phyloP scores from a whole-genome alignment of 2,888 invertebrate species.

The Stratiomys singularior region DNA sequence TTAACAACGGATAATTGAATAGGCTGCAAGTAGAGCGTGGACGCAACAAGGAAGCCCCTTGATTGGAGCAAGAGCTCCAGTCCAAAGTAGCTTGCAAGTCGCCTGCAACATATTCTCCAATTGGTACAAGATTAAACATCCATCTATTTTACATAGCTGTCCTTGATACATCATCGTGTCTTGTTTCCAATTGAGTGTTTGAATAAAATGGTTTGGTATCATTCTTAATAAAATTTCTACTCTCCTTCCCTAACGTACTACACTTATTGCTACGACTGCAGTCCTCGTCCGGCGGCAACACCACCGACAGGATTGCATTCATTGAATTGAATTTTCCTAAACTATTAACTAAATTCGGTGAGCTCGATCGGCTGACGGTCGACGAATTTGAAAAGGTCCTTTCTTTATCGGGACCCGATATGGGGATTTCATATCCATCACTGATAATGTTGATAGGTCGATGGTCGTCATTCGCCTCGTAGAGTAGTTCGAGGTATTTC shows the following conservation, averaged over 20 bases:
- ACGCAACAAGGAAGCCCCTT: no score
- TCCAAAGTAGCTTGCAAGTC: no score
- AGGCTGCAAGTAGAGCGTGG: no score
- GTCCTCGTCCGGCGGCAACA: constrained; percentile 47
- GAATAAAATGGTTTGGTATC: constrained; percentile 47
- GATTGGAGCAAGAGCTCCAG: no score
- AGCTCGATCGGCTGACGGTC: constrained; percentile 53
- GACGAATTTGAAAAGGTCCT: constrained; percentile 54
- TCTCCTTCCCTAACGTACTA: constrained; percentile 37
- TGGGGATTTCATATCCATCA: constrained; percentile 55
- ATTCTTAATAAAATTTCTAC: background rate
- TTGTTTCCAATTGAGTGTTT: constrained; percentile 46
- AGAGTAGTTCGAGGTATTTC: constrained; percentile 75
- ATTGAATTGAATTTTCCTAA: constrained; percentile 49
- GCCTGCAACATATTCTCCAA: no score
- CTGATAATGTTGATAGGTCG: constrained; percentile 44
- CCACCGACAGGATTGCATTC: constrained; percentile 47
- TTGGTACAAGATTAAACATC: no score
- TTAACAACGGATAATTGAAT: no score
- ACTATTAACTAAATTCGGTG: constrained; percentile 47
- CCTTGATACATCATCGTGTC: constrained; percentile 20
- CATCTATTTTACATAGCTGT: constrained; percentile 28
- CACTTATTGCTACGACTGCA: constrained; percentile 43
- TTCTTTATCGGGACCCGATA: constrained; percentile 47
- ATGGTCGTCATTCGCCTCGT: constrained; percentile 67